Evolutionary conservation across 1,140 invertebrate species (phyloP).

Genomic region (Eupristina koningsbergeri): DNA sequence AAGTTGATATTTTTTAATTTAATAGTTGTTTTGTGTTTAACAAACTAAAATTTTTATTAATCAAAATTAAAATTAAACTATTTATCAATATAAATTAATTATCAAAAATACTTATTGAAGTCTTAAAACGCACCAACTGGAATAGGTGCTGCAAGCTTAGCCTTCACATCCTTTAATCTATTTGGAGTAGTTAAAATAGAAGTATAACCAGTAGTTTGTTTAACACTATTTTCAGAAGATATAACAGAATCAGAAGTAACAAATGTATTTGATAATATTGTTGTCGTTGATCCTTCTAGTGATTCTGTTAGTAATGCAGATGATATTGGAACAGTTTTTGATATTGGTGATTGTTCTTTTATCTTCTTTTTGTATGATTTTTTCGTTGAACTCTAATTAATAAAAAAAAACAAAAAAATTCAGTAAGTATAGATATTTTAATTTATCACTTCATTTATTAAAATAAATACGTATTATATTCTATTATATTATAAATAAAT

Average conservation of each 20-base stretch:
- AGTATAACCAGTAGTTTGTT: constrained; percentile 57
- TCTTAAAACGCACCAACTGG: constrained; percentile 63
- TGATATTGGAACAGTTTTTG: background rate
- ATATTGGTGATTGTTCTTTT: constrained; percentile 53
- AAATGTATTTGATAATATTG: background rate
- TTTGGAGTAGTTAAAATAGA: constrained; percentile 71
- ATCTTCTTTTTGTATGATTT: constrained; percentile 66
- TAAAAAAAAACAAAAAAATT: background rate
- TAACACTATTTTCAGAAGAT: constrained; percentile 14
- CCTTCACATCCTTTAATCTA: constrained; percentile 71
- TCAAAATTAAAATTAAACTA: too few relatives aligned
- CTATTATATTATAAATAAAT: too few relatives aligned
- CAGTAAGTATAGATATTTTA: background rate
- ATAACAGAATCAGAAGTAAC: background rate
- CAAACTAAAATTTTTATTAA: too few relatives aligned
- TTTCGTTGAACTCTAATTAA: constrained; percentile 52
- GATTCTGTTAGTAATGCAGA: background rate
- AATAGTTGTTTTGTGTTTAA: too few relatives aligned
- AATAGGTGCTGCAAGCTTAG: constrained; percentile 70
- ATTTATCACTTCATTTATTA: too few relatives aligned
- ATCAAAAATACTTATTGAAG: too few relatives aligned
- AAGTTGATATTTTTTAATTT: too few relatives aligned
- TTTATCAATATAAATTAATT: too few relatives aligned
- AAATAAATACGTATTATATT: too few relatives aligned
- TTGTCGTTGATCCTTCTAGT: background rate